A percentile compares a stretch with the other conserved stretches of the same genome.
Conservation (phyloP, 2,888 invertebrate genomes). For the Chrysolina oricalcia region DNA sequence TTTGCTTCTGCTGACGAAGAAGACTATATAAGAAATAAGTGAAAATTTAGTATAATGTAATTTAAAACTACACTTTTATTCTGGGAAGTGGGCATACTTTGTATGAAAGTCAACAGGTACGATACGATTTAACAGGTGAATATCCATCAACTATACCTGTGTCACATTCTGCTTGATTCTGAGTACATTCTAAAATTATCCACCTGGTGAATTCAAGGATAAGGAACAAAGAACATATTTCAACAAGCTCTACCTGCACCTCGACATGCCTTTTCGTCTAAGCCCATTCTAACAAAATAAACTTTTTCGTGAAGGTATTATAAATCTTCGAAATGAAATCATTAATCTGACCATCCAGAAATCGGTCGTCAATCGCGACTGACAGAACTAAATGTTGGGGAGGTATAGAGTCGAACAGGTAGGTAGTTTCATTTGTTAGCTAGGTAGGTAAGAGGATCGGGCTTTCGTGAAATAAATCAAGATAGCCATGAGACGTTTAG, state of each 20-base stretch:
- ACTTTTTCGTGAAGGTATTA: conserved; percentile 22
- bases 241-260: conserved; percentile 33
- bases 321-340: conserved; percentile 44
- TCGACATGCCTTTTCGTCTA: conserved; percentile 23
- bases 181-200: neutral
- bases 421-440: conserved; percentile 40
- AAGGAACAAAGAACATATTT: conserved; percentile 21
- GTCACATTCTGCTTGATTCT: neutral
- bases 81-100: no score
- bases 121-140: no score
- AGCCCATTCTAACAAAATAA: conserved; percentile 8
- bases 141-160: neutral
- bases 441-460: conserved; percentile 5
- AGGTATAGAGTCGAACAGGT: conserved; percentile 35
- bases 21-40: no score
- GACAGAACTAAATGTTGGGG: conserved; percentile 40
- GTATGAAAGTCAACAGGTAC: no score
- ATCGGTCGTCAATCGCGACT: conserved; percentile 44
- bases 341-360: conserved; percentile 41
- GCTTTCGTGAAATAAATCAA: conserved; percentile 18
- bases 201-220: neutral
- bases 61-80: no score
- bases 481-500: conserved; percentile 25
- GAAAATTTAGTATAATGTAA: neutral
- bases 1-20: no score